Base-by-base conservation (phyloP, 2,797 vertebrate species). In the Acanthiza pusilla region DNA sequence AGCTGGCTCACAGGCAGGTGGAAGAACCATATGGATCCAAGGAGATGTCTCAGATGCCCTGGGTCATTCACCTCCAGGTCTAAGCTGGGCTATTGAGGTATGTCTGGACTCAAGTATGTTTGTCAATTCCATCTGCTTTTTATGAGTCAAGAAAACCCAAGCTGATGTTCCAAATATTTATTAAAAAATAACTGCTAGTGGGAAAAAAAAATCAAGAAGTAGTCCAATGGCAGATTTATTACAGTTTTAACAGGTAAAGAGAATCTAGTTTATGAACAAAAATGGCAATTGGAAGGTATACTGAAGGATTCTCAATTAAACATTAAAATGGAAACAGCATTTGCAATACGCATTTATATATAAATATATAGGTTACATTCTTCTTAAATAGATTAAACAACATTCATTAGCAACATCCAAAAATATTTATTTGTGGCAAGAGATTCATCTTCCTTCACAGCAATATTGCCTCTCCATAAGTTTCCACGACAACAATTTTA, bases 301-400 rank as follows among this genome's bases (percentile, higher is more conserved):
- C 25, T 27, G 47, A 86, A 92, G 27, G 55, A 74, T 88, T 89
- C 75, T 79, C 82, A 95, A 50, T 83, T 81, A 85, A 93, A 84
- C 40, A 22, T 85, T 71, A 82, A 95, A 91, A 86, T 45, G n/a
- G 62, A 88, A 95, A 93, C 42, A 63, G 42, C 47, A 73, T 89
- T 75, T 40, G 25, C 55, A 94, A 62, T 85, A 63, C 23, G 86
- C 50, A 81, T 65, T 92, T 75, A 54, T 83, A 80, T 91, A 94
- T 91, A 94, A 96, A 96, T 93, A 93, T 90, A 88, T 32, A 21
- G 11, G 29, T 72, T 95, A 95, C 92, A 93, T 94, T 94, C 75
- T 80, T 94, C 85, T 96, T 86, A 94, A 94, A 96, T 73, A 80
- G 71, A 85, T 85, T 51, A 90, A 93, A 91, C 34, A 85, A 94